Conservation (phyloP, 92 coral and sea anemone genomes). For the Epizoanthus illoricatus region DNA sequence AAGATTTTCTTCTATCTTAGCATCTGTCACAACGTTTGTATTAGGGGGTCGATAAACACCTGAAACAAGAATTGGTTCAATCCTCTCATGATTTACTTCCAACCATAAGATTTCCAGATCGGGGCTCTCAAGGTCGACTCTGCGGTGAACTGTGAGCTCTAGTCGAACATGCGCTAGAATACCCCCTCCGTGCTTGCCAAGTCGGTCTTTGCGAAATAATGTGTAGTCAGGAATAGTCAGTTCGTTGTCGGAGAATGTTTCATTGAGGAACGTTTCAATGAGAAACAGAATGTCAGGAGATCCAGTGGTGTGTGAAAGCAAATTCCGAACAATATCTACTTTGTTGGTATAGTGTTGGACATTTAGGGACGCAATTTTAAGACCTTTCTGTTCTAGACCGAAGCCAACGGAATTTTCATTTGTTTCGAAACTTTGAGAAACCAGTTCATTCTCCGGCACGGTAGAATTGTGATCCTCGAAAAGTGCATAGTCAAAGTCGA, state of each 20-base stretch:
- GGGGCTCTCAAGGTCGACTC: constrained; percentile 18
- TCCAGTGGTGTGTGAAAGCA: constrained; percentile 1
- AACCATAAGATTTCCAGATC: constrained; percentile 39
- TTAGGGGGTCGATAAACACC: constrained; percentile 46
- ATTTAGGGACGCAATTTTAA: too few relatives aligned
- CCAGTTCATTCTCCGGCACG: too few relatives aligned
- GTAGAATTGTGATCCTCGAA: too few relatives aligned
- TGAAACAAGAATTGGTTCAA: constrained; percentile 39
- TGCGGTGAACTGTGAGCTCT: constrained; percentile 9
- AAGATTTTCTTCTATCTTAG: constrained; percentile 24
- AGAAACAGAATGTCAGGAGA: constrained; percentile 24
- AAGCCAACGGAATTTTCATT: too few relatives aligned
- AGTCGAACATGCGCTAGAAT: constrained; percentile 27
- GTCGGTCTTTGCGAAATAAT: constrained; percentile 23
- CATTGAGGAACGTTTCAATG: constrained; percentile 27
- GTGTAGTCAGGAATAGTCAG: constrained; percentile 8
- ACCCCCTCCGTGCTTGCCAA: constrained; percentile 33
- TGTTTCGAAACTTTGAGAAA: too few relatives aligned
- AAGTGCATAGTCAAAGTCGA: too few relatives aligned
- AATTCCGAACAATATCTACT: background rate
- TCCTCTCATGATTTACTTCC: constrained; percentile 26
- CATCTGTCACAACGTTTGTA: constrained; percentile 24
- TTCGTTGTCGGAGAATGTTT: constrained; percentile 9
- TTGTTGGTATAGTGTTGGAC: too few relatives aligned
- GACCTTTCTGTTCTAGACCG: too few relatives aligned